Conservation (phyloP, 2,797 vertebrate species). For the Furcifer pardalis region DNA sequence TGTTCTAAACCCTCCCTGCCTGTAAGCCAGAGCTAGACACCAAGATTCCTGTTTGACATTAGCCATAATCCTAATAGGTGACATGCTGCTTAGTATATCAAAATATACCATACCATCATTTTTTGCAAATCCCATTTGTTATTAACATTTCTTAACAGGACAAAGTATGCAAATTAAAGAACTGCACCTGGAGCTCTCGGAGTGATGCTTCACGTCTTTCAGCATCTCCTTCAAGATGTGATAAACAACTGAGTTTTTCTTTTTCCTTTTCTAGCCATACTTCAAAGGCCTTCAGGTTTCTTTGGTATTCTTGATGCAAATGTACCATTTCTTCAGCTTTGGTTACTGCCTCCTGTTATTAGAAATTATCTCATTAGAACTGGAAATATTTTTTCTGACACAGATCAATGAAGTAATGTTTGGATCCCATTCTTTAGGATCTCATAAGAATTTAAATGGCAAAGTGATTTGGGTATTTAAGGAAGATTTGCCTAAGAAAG, state of each 20-base stretch:
- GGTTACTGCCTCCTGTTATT: conserved; percentile 82
- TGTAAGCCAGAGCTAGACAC: too few species aligned
- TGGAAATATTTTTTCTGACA: not conserved
- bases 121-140: too few species aligned
- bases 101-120: not conserved
- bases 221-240: conserved; percentile 84
- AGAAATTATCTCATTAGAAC: conserved; percentile 41
- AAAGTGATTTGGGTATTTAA: too few species aligned
- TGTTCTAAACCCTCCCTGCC: not conserved
- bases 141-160: not conserved
- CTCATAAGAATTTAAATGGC: too few species aligned
- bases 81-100: not conserved
- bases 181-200: conserved; percentile 86
- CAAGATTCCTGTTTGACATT: not conserved
- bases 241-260: conserved; percentile 82
- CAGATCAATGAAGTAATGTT: not conserved
- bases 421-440: not conserved
- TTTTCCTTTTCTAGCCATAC: conserved; percentile 92
- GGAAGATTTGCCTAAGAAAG: not conserved
- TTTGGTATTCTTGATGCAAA: conserved; percentile 93
- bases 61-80: too few species aligned
- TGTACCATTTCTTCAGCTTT: conserved; percentile 88
- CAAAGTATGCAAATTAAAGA: fast-evolving
- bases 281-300: conserved; percentile 90
- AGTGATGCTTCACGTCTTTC: conserved; percentile 85